Base-by-base conservation (phyloP, 2,113 vertebrate genomes). In the Mugil cephalus region DNA sequence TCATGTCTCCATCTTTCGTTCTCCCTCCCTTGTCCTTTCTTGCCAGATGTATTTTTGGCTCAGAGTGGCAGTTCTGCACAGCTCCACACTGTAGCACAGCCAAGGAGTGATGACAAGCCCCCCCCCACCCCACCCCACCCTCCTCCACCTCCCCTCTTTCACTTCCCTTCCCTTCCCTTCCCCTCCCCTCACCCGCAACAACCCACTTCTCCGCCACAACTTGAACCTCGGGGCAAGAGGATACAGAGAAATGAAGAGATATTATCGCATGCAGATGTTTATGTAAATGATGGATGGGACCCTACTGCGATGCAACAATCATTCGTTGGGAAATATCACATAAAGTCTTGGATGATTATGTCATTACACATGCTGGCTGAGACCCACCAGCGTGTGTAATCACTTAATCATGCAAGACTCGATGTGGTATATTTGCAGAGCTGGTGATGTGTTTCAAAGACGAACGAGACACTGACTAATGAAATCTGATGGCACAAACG, bases 31-130 rank as follows among this genome's bases (percentile, higher is more conserved):
- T 69, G 70, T 68, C 82, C 83, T 71, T 79, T 84, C 83, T 77
- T 79, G 80, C 88, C 91, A 91, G 84, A 92, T 86, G 84, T 93
- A 91, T 92, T 90, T 92, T 91, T 89, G 89, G 89, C 87, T 90
- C 87, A 70, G 87, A 86, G 81, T 88, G 83, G 79, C 90, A 88
- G 82, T 78, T 91, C 81, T 74, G 84, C 82, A 88, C 69, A 30
- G 74, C 85, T 91, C 77, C 76, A 74, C 80, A 78, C 71, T 67
- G 80, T 42, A 83, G 76, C 84, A 77, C 76, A 89, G 84, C 85
- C 79, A 62, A 47, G 59, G 71, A 88, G 85, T 63, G 84, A 90
- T 92, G 91, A 91, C 84, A 90, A 89, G 66, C 24, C 45, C 52
- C 34, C 60, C 74, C n/a, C 30, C n/a, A 10, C 39, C 52, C n/a